Conservation (phyloP, 2,888 invertebrate species). For the Ernsta delagoae region DNA sequence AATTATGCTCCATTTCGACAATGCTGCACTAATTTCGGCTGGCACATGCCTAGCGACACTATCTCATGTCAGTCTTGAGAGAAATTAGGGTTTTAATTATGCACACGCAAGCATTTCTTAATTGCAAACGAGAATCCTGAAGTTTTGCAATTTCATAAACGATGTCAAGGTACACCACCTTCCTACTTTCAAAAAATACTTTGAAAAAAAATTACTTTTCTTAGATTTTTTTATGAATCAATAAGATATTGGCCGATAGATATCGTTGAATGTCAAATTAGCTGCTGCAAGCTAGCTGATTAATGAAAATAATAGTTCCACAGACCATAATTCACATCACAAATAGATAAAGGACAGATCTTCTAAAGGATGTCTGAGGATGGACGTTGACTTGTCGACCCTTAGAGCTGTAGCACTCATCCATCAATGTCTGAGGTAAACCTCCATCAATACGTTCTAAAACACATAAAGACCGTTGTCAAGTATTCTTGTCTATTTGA, state of each 20-base stretch:
- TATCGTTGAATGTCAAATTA: background rate
- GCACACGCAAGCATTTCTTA: conserved; percentile 25
- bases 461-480: background rate
- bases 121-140: background rate
- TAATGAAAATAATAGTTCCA: no score
- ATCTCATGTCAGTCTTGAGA: conserved; percentile 32
- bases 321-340: no score
- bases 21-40: conserved; percentile 25
- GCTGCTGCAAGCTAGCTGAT: background rate
- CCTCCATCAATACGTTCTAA: background rate
- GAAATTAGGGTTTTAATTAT: conserved; percentile 37
- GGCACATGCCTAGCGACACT: conserved; percentile 26
- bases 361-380: background rate
- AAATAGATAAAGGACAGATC: conserved; percentile 11
- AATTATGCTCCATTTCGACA: conserved; percentile 21
- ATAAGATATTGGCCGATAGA: background rate
- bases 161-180: no score
- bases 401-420: conserved; percentile 63
- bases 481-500: background rate
- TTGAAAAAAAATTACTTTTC: no score
- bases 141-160: no score
- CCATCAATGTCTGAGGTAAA: conserved; percentile 50
- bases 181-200: no score
- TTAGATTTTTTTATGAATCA: background rate
- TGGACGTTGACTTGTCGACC: conserved; percentile 29